Base-by-base conservation (phyloP, 2,797 vertebrate genomes). In the Cryptoprocta ferox region DNA sequence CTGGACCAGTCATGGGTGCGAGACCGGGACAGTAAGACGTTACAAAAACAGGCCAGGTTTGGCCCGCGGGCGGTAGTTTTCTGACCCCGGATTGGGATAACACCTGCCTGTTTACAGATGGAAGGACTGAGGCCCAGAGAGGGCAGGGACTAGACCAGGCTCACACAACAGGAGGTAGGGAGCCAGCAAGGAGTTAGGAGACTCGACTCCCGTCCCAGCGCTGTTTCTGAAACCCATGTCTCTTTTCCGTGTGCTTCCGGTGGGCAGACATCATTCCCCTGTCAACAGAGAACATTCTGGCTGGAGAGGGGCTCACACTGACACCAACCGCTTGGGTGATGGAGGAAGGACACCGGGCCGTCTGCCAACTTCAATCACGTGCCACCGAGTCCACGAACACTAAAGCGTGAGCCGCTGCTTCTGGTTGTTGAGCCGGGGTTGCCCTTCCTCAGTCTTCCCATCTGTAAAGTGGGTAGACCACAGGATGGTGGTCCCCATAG, bases 1-100 rank as follows among this genome's bases (percentile, higher is more conserved):
- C 50, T 30, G 13, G 42, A 42, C 45, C 32, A 1, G 56, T 5
- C 42, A 2, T 0, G 18, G 53, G 1, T 0, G 2, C 1, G 2
- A 0, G 42, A 16, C 15, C 39, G 66, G 12, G 19, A 56, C 42
- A 14, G 3, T 30, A 18, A 83, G 68, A 83, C 42, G 66, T 75
- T 16, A 68, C 50, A n/a, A 28, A 48, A 32, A 13, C 8, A 21
- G 63, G 71, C 1, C 4, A 0, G 18, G 32, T n/a, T 56, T 24
- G 56, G 56, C 56, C 21, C 19, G 30, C 1, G 3, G 35, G 18
- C 13, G 37, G 16, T 11, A 30, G 50, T 26, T 61, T 21, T 65
- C 84, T 48, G 61, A 42, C 32, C 19, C 15, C 56, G 59, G 45
- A 42, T 18, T 37, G 24, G 61, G 63, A 42, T 24, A 28, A 39